phyloP scores from a whole-genome alignment of 2,797 vertebrate genomes.

The Carapus acus region DNA sequence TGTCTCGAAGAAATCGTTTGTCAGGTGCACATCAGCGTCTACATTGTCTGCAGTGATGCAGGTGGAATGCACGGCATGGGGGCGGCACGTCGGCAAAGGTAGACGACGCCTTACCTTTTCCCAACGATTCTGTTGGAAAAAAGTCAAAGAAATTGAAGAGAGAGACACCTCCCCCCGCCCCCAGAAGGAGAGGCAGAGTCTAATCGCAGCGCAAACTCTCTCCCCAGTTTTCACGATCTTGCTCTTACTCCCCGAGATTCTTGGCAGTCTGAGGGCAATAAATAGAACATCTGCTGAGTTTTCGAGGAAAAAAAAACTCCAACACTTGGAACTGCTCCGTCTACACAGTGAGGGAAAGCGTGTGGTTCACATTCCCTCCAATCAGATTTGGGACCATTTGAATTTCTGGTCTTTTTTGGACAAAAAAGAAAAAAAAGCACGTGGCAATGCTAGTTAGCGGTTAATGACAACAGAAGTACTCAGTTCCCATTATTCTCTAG shows the following conservation, averaged over 20 bases:
- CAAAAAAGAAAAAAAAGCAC: slow-evolving; percentile 41
- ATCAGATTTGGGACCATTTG: slow-evolving; percentile 44
- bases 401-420: slow-evolving; percentile 31
- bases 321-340: slow-evolving; percentile 41
- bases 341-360: slow-evolving; percentile 30
- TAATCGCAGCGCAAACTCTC: slow-evolving; percentile 44
- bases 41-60: slow-evolving; percentile 30
- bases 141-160: no score
- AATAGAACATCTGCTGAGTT: slow-evolving; percentile 65
- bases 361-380: slow-evolving; percentile 37
- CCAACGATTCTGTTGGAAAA: slow-evolving; percentile 54
- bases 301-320: slow-evolving; percentile 56
- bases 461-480: slow-evolving; percentile 43
- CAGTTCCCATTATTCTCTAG: slow-evolving; percentile 28
- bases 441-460: slow-evolving; percentile 31
- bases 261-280: slow-evolving; percentile 56
- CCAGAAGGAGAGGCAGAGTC: slow-evolving; percentile 46
- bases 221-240: slow-evolving; percentile 48
- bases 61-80: slow-evolving; percentile 41
- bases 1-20: slow-evolving; percentile 3
- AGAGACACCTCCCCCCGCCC: no score
- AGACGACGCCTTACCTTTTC: slow-evolving; percentile 52
- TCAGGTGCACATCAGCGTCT: slow-evolving; percentile 14
- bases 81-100: slow-evolving; percentile 23
- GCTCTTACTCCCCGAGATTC: slow-evolving; percentile 59